Evolutionary conservation across 1,140 invertebrate genomes (phyloP).

Genomic region (Drosophila rhopaloa): DNA sequence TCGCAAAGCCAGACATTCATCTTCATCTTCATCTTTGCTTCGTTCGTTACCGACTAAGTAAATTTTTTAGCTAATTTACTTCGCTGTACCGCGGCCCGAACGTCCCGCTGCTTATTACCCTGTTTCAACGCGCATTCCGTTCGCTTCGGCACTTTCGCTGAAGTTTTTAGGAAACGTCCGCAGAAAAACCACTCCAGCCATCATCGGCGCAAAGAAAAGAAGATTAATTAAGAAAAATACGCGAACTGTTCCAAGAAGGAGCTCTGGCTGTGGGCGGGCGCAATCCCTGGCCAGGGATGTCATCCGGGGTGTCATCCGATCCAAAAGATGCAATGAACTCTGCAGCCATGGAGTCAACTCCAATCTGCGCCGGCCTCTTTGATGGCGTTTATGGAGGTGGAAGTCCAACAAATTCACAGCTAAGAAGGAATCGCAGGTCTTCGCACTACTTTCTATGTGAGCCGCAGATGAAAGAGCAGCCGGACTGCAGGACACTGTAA

Average conservation of each 20-base stretch:
- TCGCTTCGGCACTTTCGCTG: slow-evolving; percentile 47
- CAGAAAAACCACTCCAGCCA: slow-evolving; percentile 31
- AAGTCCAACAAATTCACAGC: slow-evolving; percentile 4
- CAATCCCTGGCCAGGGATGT: too few species aligned
- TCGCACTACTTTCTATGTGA: neutral
- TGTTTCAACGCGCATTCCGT: slow-evolving; percentile 27
- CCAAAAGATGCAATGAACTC: slow-evolving; percentile 16
- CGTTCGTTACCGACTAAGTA: slow-evolving; percentile 33
- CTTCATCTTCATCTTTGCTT: slow-evolving; percentile 43
- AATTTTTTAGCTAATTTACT: slow-evolving; percentile 69
- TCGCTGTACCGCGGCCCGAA: neutral
- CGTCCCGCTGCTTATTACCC: slow-evolving; percentile 9
- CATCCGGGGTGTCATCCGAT: neutral
- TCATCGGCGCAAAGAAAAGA: slow-evolving; percentile 57
- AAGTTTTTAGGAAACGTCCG: slow-evolving; percentile 45
- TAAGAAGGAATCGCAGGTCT: too few species aligned
- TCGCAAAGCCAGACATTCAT: slow-evolving; percentile 45
- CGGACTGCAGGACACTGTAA: slow-evolving; percentile 2
- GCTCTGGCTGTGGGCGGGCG: neutral
- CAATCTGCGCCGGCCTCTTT: slow-evolving; percentile 11
- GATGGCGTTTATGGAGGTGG: slow-evolving; percentile 13
- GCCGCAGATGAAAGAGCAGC: slow-evolving; percentile 8
- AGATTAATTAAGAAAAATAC: slow-evolving; percentile 79
- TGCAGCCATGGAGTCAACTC: slow-evolving; percentile 22
- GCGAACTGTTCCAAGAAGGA: slow-evolving; percentile 49